phyloP scores from a whole-genome alignment of 2,797 vertebrate species.

The Melanotaenia nigrans region DNA sequence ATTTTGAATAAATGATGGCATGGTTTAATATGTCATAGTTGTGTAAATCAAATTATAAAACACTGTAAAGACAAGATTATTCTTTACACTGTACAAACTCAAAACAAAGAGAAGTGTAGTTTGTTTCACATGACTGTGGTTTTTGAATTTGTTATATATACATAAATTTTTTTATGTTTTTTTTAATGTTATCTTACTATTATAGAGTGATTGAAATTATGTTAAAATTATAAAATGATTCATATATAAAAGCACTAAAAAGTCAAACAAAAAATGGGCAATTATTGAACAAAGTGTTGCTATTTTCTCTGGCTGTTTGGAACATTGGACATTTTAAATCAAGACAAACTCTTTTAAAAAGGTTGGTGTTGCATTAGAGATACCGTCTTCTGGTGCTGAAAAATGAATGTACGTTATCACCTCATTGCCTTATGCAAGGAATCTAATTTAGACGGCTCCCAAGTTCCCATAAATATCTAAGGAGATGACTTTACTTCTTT shows the following conservation, averaged over 20 bases:
- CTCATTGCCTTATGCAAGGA: constrained; percentile 20
- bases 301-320: constrained; percentile 3
- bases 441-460: background rate
- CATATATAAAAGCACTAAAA: background rate
- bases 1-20: background rate
- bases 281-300: constrained; percentile 19
- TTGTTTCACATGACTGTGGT: background rate
- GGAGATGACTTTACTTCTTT: background rate
- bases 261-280: constrained; percentile 26
- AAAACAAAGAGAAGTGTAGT: background rate
- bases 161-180: no score
- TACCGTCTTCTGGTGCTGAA: constrained; percentile 11
- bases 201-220: no score
- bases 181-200: no score
- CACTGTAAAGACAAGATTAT: background rate
- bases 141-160: background rate
- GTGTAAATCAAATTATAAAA: background rate
- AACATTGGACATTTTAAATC: constrained; percentile 24
- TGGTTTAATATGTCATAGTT: background rate
- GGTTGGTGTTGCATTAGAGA: constrained; percentile 5
- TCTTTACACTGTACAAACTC: background rate
- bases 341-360: constrained; percentile 29
- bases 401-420: constrained; percentile 28
- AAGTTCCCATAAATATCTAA: constrained; percentile 3
- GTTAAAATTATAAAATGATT: no score